Conservation (phyloP, 2,797 vertebrate species). For the Oryzias dopingdopingensis region DNA sequence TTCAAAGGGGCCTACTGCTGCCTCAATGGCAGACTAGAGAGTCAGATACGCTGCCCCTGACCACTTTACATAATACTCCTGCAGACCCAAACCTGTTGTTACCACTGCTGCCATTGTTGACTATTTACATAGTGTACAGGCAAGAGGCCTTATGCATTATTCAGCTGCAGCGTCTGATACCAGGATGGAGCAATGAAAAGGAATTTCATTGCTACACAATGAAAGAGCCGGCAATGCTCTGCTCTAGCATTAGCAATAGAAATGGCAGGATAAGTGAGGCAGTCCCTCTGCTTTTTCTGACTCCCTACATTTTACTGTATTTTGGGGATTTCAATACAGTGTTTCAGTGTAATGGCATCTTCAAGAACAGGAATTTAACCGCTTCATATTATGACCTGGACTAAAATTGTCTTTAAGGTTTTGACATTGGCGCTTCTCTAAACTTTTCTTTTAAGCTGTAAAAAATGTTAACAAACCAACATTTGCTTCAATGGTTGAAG, state of each 20-base stretch:
- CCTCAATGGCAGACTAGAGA: conserved; percentile 65
- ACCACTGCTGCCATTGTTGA: conserved; percentile 71
- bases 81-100: conserved; percentile 72
- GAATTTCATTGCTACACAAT: conserved; percentile 74
- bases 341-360: conserved; percentile 66
- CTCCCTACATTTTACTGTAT: conserved; percentile 73
- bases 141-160: conserved; percentile 79
- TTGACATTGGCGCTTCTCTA: conserved; percentile 58
- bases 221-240: conserved; percentile 65
- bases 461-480: no score
- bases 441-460: conserved; percentile 40
- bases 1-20: conserved; percentile 44
- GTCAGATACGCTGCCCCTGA: conserved; percentile 56
- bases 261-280: conserved; percentile 60
- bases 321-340: conserved; percentile 73
- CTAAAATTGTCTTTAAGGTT: conserved; percentile 48
- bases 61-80: conserved; percentile 74
- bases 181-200: conserved; percentile 68
- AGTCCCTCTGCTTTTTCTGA: conserved; percentile 57
- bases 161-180: conserved; percentile 75
- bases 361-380: conserved; percentile 63
- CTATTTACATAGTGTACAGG: conserved; percentile 80
- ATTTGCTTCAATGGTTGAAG: no score
- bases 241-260: conserved; percentile 67
- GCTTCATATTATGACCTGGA: conserved; percentile 38